Base-by-base conservation (phyloP, 92 coral and sea anemone genomes). In the Epizoanthus illoricatus region DNA sequence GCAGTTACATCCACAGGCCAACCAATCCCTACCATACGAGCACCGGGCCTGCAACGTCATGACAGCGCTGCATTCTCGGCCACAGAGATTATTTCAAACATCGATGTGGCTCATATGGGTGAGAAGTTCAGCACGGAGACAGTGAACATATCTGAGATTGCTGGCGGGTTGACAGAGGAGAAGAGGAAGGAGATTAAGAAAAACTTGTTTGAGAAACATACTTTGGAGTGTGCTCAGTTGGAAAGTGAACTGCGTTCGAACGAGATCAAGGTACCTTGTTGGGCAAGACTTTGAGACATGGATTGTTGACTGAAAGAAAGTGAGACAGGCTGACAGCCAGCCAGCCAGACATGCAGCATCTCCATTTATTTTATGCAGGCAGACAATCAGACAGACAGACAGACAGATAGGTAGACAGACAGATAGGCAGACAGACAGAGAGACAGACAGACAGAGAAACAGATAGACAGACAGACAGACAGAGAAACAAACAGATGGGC, bases 101-200 rank as follows among this genome's bases (percentile, higher is more conserved):
- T 96, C 0, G 96, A 93, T 65, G 97, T 96, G 12, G 86, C 89
- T 20, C 99, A 96, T 86, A 90, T 96, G 97, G 99, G 99, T 6
- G 92, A 96, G 87, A 96, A 90, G 71, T 96, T 89, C 92, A 96
- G 98, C 88, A 80, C 85, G 49, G 99, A 94, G 81, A 89, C 88
- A 16, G 94, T 96, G 83, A 96, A 94, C 65, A 90, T 96, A 69
- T 90, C 99, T 41, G 99, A 92, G 42, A 84, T 96, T 18, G 80
- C 94, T 60, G 99, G 99, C 17, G 89, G 88, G 6, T 83, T 94
- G 87, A 91, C 94, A 24, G 93, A 96, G 86, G 99, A 90, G 81
- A 91, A 92, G 80, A 90, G 98, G 33, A 91, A 90, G 76, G 95
- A 93, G 72, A 93, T 96, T 56, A 85, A 88, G 19, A 96, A 90